These are phyloP conservation scores for Drosophila paranaensis DNA, from an alignment of 2,888 invertebrate species.

Conservation along the genomic window DNA sequence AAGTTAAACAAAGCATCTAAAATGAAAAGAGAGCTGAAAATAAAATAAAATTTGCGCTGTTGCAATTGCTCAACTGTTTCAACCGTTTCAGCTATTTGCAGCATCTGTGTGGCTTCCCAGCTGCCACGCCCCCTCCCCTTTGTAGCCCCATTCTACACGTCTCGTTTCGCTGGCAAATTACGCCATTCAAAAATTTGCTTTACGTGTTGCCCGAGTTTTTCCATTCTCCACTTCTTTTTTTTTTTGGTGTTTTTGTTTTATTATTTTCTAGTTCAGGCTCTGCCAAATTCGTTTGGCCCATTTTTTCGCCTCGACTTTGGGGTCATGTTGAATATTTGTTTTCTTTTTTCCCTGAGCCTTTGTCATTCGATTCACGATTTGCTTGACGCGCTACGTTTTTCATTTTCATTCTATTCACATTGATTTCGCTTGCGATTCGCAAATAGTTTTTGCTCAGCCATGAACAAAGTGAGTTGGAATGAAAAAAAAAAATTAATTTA, in stretches of 20 bases:
- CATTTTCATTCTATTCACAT: constrained; percentile 2
- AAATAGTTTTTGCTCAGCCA: background rate
- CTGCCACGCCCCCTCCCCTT: constrained; percentile 2
- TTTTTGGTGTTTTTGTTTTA: background rate
- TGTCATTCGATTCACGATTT: constrained; percentile 9
- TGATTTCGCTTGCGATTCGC: background rate
- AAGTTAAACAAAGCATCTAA: constrained; percentile 69
- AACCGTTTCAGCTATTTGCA: constrained; percentile 49
- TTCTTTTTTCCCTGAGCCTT: background rate
- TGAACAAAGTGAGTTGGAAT: background rate
- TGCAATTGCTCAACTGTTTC: constrained; percentile 64
- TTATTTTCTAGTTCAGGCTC: constrained; percentile 46
- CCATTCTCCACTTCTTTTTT: background rate
- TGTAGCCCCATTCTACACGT: constrained; percentile 42
- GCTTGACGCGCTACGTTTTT: constrained; percentile 3
- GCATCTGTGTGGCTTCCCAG: constrained; percentile 28
- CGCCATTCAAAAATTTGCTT: constrained; percentile 71
- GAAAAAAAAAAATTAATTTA: background rate
- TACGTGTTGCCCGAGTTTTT: constrained; percentile 63
- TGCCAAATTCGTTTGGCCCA: constrained; percentile 52
- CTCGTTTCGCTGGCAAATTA: constrained; percentile 62
- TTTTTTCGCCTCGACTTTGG: constrained; percentile 40
- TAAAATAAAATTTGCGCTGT: constrained; percentile 53
- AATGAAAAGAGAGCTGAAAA: background rate
- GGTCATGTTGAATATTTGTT: constrained; percentile 23